phyloP scores from a whole-genome alignment of 2,888 invertebrate species.

The Drosophila robusta region DNA sequence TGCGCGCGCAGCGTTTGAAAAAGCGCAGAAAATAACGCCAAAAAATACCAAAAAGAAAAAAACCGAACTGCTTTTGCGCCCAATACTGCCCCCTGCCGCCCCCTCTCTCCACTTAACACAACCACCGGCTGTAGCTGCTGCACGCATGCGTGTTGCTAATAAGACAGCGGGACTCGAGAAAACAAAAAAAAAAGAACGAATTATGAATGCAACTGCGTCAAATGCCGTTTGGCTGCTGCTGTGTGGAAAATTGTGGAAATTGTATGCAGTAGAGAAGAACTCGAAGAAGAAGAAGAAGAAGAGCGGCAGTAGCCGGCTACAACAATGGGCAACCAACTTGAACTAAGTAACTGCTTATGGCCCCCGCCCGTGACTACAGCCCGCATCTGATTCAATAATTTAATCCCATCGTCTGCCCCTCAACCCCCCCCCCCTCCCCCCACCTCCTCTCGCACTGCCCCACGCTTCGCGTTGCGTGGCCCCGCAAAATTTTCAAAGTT shows the following conservation, averaged over 20 bases:
- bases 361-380: background rate
- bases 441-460: background rate
- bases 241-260: slow-evolving; percentile 48
- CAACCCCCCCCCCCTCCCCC: background rate
- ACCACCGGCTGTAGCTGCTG: slow-evolving; percentile 15
- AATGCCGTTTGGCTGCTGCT: slow-evolving; percentile 50
- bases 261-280: slow-evolving; percentile 35
- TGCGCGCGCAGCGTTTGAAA: slow-evolving; percentile 21
- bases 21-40: slow-evolving; percentile 15
- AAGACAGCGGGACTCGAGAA: slow-evolving; percentile 29
- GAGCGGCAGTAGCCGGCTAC: slow-evolving; percentile 27
- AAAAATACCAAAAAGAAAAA: slow-evolving; percentile 29
- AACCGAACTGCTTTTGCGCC: background rate
- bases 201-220: slow-evolving; percentile 61
- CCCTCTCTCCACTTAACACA: background rate
- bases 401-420: slow-evolving; percentile 37
- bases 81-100: background rate
- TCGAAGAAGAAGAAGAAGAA: slow-evolving; percentile 12
- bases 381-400: slow-evolving; percentile 62
- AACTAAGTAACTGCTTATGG: slow-evolving; percentile 63
- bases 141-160: slow-evolving; percentile 74
- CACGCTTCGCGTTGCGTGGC: slow-evolving; percentile 35
- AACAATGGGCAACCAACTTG: slow-evolving; percentile 66
- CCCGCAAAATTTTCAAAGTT: slow-evolving; percentile 64
- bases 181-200: slow-evolving; percentile 27